Evolutionary conservation across 2,888 invertebrate genomes (phyloP), one percentile per base, ranked within the genome.

Genomic region (Micropterix aruncella): DNA sequence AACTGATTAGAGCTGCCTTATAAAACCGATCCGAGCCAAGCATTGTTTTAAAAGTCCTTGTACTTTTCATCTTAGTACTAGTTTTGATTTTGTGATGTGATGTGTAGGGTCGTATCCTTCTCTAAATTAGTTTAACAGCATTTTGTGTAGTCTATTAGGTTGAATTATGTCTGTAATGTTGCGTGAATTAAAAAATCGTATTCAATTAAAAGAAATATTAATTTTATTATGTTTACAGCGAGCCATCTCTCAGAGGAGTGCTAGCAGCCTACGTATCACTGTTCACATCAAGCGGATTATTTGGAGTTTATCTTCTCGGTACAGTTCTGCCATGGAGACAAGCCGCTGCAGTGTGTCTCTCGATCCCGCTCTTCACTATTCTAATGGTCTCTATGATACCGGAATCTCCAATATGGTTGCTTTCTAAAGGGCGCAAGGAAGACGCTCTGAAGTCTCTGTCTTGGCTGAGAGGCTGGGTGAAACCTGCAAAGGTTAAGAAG

Each of bases 361-460:
- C 49, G 1, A 55, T 63, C 2, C 63, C 64, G 1, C 41, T 62
- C 3, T 15, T 56, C 19, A 58, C 62, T 2, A 49, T 59, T 19
- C 40, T 60, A 2, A 56, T 57, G 9, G 58, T 62, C 16, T 56
- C 56, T 14, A 56, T 60, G 51, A 60, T 27, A 27, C 63, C 63
- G 2, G 63, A 63, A 52, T 59, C 61, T 1, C 62, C 62, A 3
- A 47, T 60, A 43, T 63, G 62, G 64, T 49, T 64, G 3, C 44
- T 62, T 44, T 57, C 61, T 1, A 58, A 57, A 45, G 57, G 60
- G 17, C 52, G 58, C 19, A 52, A 52, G 16, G 54, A 55, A 4
- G 61, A 63, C 2, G 62, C 64, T 0, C 46, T 55, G 19, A 55
- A 56, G 48, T 55, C 63, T 5, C 50, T 63, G 4, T 57, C 59